Evolutionary conservation across 2,888 invertebrate species (phyloP).

Genomic region (Drosophila atripex): DNA sequence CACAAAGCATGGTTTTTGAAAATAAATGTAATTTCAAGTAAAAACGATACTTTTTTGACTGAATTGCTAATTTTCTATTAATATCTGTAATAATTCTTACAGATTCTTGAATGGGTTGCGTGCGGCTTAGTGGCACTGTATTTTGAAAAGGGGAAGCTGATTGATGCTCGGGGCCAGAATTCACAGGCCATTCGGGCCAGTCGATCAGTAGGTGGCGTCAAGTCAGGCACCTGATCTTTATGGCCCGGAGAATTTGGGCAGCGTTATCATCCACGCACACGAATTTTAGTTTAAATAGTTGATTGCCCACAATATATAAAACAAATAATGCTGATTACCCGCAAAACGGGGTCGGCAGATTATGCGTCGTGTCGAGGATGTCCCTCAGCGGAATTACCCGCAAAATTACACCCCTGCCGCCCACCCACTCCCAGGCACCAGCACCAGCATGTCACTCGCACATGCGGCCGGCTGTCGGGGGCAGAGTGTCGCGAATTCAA

Average conservation of each 20-base stretch:
- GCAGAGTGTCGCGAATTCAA: conserved; percentile 51
- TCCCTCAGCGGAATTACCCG: conserved; percentile 57
- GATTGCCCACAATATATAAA: conserved; percentile 33
- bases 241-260: conserved; percentile 20
- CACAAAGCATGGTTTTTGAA: not conserved
- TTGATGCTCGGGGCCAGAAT: conserved; percentile 41
- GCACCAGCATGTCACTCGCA: conserved; percentile 24
- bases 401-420: conserved; percentile 42
- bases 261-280: conserved; percentile 40
- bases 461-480: conserved; percentile 9
- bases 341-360: conserved; percentile 61
- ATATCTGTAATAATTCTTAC: not conserved
- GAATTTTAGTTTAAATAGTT: conserved; percentile 53
- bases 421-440: conserved; percentile 9
- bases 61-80: not conserved
- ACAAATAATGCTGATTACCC: conserved; percentile 62
- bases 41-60: too few relatives aligned
- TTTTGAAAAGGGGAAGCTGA: conserved; percentile 41
- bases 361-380: conserved; percentile 55
- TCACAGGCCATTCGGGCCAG: conserved; percentile 7
- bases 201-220: conserved; percentile 20
- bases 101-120: conserved; percentile 39
- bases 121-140: conserved; percentile 43
- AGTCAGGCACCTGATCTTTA: conserved; percentile 10
- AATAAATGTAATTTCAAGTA: too few relatives aligned